A percentile compares a stretch with the other conserved stretches of the same genome.
Conservation (phyloP, 2,888 invertebrate species). For the Protonemura montana region DNA sequence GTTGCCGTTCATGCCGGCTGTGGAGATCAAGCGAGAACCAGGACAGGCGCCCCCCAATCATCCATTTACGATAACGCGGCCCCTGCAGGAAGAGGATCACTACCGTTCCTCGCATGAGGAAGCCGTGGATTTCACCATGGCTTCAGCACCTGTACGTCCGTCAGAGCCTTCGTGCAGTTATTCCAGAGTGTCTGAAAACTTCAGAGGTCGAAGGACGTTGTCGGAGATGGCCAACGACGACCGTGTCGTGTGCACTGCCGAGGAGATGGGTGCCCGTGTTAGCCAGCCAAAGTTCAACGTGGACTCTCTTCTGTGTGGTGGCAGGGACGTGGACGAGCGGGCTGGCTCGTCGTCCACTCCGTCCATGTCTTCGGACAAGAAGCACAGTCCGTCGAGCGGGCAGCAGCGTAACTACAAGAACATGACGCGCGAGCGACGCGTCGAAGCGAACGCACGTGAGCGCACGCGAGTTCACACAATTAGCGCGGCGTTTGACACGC, state of each 20-base stretch:
- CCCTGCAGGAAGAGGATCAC: not conserved
- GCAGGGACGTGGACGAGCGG: slow-evolving; percentile 30
- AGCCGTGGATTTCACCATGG: slow-evolving; percentile 28
- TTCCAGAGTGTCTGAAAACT: not conserved
- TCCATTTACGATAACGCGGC: slow-evolving; percentile 12
- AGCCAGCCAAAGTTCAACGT: slow-evolving; percentile 33
- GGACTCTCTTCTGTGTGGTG: slow-evolving; percentile 10
- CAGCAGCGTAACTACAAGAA: slow-evolving; percentile 92
- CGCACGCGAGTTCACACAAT: slow-evolving; percentile 94
- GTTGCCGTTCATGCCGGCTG: not conserved
- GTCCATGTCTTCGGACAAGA: slow-evolving; percentile 46
- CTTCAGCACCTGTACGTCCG: not conserved
- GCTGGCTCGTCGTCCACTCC: slow-evolving; percentile 43
- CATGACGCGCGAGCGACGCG: slow-evolving; percentile 90
- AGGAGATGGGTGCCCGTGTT: slow-evolving; percentile 17
- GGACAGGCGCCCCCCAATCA: not conserved
- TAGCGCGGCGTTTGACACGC: slow-evolving; percentile 91
- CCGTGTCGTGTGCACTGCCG: slow-evolving; percentile 28
- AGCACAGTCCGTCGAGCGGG: slow-evolving; percentile 42
- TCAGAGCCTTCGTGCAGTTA: slow-evolving; percentile 29
- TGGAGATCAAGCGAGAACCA: slow-evolving; percentile 22
- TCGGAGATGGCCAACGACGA: slow-evolving; percentile 41
- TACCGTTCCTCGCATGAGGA: not conserved
- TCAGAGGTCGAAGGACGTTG: slow-evolving; percentile 13
- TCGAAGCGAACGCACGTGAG: slow-evolving; percentile 94